phyloP scores from a whole-genome alignment of 2,797 vertebrate genomes.

The Premnoplex brunnescens region DNA sequence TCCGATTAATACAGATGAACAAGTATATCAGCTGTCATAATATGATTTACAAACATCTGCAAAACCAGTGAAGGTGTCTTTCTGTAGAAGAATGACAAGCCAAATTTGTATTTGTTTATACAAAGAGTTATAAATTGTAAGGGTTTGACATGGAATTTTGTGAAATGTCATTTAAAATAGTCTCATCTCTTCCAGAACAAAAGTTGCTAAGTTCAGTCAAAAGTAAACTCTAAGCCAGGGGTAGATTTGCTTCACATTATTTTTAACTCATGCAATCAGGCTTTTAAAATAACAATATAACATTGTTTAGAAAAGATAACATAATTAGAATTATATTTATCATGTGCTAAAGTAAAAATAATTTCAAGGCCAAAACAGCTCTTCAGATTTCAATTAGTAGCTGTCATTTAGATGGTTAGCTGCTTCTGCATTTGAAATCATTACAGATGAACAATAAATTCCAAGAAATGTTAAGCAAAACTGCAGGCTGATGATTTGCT shows the following conservation, averaged over 20 bases:
- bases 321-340: not conserved
- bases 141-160: not conserved
- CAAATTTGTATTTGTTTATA: not conserved
- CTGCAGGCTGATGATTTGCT: not conserved
- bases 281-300: not conserved
- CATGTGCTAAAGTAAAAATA: not conserved
- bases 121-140: not conserved
- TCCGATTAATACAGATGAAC: not conserved
- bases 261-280: not conserved
- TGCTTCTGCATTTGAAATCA: not conserved
- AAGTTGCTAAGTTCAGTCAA: not conserved
- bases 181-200: not conserved
- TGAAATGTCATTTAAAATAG: not conserved
- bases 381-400: not conserved
- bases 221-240: not conserved
- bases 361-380: not conserved
- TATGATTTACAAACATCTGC: not conserved
- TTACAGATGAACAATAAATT: not conserved
- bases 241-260: not conserved
- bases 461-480: not conserved
- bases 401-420: not conserved
- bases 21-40: not conserved
- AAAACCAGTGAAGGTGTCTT: not conserved
- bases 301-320: not conserved
- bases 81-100: not conserved